These are phyloP conservation scores for Epinephelus fuscoguttatus DNA, from an alignment of 2,113 vertebrate species.

Conservation along the genomic window DNA sequence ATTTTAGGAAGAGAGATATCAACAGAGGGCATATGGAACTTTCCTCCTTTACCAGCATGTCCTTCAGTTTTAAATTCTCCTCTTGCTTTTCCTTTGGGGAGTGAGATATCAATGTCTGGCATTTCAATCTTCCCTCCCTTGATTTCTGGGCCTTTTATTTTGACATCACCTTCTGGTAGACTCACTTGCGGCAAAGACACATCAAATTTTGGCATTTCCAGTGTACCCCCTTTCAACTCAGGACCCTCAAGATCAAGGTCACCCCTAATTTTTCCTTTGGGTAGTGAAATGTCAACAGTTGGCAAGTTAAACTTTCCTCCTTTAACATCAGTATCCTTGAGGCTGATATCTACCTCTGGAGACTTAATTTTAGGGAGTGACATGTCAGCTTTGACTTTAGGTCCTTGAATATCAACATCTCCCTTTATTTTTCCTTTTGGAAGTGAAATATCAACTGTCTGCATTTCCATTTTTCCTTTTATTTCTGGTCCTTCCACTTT, in stretches of 20 bases:
- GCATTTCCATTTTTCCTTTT: slow-evolving; percentile 53
- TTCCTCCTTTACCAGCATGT: slow-evolving; percentile 58
- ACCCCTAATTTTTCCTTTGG: slow-evolving; percentile 61
- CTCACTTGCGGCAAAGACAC: slow-evolving; percentile 64
- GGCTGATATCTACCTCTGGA: slow-evolving; percentile 39
- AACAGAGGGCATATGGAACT: slow-evolving; percentile 59
- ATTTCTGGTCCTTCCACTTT: slow-evolving; percentile 51
- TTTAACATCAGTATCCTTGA: slow-evolving; percentile 29
- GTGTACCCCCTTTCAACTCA: slow-evolving; percentile 53
- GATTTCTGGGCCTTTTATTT: slow-evolving; percentile 30
- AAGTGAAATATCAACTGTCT: slow-evolving; percentile 48
- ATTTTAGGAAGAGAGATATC: slow-evolving; percentile 65
- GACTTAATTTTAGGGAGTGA: slow-evolving; percentile 67
- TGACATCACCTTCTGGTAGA: slow-evolving; percentile 19
- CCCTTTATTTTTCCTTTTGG: slow-evolving; percentile 58
- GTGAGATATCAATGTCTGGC: slow-evolving; percentile 69
- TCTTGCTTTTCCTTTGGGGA: slow-evolving; percentile 62
- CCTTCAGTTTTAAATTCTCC: slow-evolving; percentile 38
- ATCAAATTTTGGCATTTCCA: slow-evolving; percentile 64
- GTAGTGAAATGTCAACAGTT: slow-evolving; percentile 70
- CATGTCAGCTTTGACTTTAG: slow-evolving; percentile 64
- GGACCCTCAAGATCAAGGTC: slow-evolving; percentile 45
- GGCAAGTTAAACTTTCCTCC: slow-evolving; percentile 70
- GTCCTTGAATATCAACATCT: slow-evolving; percentile 50
- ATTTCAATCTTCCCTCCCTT: slow-evolving; percentile 60